A percentile compares a stretch with the other conserved stretches of the same genome.
phyloP scores from a whole-genome alignment of 2,797 vertebrate genomes.

The Mus spretus region DNA sequence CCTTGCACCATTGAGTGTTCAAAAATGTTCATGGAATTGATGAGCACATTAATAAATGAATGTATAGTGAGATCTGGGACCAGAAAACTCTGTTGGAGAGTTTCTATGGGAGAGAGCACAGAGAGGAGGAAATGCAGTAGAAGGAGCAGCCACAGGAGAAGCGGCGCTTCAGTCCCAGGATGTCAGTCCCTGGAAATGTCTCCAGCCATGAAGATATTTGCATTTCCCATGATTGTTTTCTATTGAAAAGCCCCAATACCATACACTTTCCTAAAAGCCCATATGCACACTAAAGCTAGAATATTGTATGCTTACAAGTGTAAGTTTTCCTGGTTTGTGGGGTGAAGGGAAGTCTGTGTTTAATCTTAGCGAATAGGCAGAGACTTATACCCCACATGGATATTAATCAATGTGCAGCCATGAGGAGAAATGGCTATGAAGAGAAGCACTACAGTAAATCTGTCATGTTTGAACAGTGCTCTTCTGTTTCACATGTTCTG shows the following conservation, averaged over 20 bases:
- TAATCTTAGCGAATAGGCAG: background rate
- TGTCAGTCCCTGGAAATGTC: background rate
- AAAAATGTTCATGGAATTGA: conserved; percentile 10
- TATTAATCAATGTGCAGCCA: background rate
- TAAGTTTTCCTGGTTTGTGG: background rate
- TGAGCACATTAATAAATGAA: background rate
- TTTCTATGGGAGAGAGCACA: conserved; percentile 2
- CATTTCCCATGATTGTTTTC: conserved; percentile 3
- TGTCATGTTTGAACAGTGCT: background rate
- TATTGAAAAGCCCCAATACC: background rate
- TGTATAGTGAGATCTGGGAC: background rate
- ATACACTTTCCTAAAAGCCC: background rate
- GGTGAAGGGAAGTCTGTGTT: background rate
- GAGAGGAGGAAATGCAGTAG: background rate
- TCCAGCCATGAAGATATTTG: background rate
- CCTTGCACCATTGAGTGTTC: background rate
- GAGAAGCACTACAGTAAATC: background rate
- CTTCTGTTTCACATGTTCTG: background rate
- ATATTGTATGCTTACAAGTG: background rate
- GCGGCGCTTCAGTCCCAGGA: background rate
- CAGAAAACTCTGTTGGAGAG: background rate
- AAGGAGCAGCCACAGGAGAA: background rate
- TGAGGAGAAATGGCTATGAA: background rate
- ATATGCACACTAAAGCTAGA: background rate
- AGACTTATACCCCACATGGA: background rate